Base-by-base conservation (phyloP, 2,113 vertebrate genomes). In the Phoenicopterus ruber region DNA sequence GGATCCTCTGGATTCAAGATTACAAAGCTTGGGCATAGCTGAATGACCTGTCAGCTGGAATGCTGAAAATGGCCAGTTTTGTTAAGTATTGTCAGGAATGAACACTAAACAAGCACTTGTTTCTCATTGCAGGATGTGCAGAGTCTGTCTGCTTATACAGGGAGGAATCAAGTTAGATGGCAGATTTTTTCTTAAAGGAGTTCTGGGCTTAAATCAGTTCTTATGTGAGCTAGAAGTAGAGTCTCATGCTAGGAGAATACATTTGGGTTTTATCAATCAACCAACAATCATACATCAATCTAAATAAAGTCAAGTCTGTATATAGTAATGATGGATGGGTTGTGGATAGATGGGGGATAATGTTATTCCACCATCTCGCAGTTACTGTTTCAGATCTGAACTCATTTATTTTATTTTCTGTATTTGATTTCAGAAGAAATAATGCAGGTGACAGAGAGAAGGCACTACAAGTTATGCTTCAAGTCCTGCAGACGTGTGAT, bases 381-480 rank as follows among this genome's bases (percentile, higher is more conserved):
- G 44, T 65, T 70, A 36, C 54, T 73, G 7, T 81, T 95, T 93
- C 76, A 80, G 73, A n/a, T 66, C 47, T 80, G 66, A 89, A 76
- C 22, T 95, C 2, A 74, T 46, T 80, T 17, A 21, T 71, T 55
- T 83, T 70, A 38, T 86, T 93, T 42, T 96, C 67, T 95, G 10
- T 74, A 31, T 95, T 86, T 83, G 32, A 50, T 97, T 98, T 73
- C 96, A 99, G 99, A 98, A 99, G 99, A 95, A 99, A 99, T 91
- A 98, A 97, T 65, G 79, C 97, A 7, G 99, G 99, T 7, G 99
- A 99, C 98, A 98, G 99, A 74, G 98, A 98, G 87, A 99, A 99
- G 94, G 99, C 99, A 44, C 97, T 99, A 11, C 88, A 98, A 34
- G 98, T 99, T 97, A 99, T 99, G 98, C 98, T 99, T 54, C 99